A percentile compares a stretch with the other conserved stretches of the same genome.
Conservation (phyloP, 2,888 invertebrate genomes). For the Coecobrya sp. region DNA sequence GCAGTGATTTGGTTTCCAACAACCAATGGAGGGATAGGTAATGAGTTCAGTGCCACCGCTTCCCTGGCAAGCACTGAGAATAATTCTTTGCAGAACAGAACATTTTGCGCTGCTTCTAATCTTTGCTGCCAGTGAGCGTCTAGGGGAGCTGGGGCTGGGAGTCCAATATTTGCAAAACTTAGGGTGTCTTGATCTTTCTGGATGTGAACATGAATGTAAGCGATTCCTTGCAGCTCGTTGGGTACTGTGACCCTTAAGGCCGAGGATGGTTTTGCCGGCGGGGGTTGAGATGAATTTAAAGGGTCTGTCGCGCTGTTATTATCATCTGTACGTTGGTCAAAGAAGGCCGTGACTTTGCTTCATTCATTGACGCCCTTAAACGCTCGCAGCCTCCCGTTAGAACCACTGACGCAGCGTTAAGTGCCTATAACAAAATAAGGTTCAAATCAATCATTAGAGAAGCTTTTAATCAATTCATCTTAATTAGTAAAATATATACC, state of each 20-base stretch:
- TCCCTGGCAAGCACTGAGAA: constrained; percentile 98
- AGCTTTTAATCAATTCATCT: background rate
- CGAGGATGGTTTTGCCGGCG: constrained; percentile 90
- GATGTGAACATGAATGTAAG: constrained; percentile 98
- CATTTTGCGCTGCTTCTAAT: constrained; percentile 98
- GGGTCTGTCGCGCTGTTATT: constrained; percentile 1
- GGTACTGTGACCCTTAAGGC: constrained; percentile 97
- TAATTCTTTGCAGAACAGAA: constrained; percentile 98
- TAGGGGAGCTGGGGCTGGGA: constrained; percentile 92
- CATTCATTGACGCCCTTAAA: constrained; percentile 93
- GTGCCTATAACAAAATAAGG: constrained; percentile 89
- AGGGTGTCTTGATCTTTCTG: constrained; percentile 98
- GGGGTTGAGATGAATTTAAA: background rate
- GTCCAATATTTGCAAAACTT: constrained; percentile 94
- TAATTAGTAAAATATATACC: constrained; percentile 29
- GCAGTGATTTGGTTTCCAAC: constrained; percentile 99
- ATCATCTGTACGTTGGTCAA: constrained; percentile 89
- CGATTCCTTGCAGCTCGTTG: constrained; percentile 97
- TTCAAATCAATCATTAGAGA: constrained; percentile 38
- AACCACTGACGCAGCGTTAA: constrained; percentile 95
- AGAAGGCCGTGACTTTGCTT: constrained; percentile 88
- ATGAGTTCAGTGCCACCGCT: constrained; percentile 96
- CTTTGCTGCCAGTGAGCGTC: constrained; percentile 98
- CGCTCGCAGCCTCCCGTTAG: constrained; percentile 95
- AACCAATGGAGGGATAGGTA: constrained; percentile 98